Base-by-base conservation (phyloP, 2,113 vertebrate genomes). In the Cavia aperea region DNA sequence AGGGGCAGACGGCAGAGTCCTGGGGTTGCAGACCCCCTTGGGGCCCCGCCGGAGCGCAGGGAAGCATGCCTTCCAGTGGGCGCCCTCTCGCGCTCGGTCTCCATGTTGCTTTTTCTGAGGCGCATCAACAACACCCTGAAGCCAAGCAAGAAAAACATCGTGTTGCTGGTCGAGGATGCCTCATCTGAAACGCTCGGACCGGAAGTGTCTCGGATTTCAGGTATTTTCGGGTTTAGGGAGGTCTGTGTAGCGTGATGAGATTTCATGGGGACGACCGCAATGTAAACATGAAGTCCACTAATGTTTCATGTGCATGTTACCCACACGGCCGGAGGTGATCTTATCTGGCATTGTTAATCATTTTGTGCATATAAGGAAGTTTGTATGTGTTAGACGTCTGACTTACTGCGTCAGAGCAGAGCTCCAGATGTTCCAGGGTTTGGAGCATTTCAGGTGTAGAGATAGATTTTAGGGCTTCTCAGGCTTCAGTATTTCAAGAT, bases 161-260 rank as follows among this genome's bases (percentile, higher is more conserved):
- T 12, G 36, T 2, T 46, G 39, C 5, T 51, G 51, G 39, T 26
- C 1, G 7, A 16, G 3, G 0, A 14, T 31, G 33, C 66, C 8
- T 23, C 39, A 13, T 49, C 39, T 11, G 9, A 92, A 66, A 60
- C 10, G 2, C 54, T 60, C 19, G 84, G 75, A 21, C 24, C 12
- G 33, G 24, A 70, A 81, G 75, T 39, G 29, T 23, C 78, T 56
- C 7, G 10, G 21, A 68, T 33, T 79, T 70, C 49, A 56, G 29
- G 29, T 31, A 21, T 9, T 66, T 70, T 92, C 39, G 1, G 31
- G 31, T 87, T 81, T 70, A 26, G 75, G 54, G 70, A 49, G 23
- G 36, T 31, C n/a, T 51, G 11, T 7, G 5, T 23, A 16, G 11
- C n/a, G 33, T 11, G 24, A 23, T 26, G 39, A n/a, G 75, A 13